Percentiles rank a stretch among this genome's conserved stretches.
Conservation (phyloP, 2,888 invertebrate genomes). For the Mycalesis mineus region DNA sequence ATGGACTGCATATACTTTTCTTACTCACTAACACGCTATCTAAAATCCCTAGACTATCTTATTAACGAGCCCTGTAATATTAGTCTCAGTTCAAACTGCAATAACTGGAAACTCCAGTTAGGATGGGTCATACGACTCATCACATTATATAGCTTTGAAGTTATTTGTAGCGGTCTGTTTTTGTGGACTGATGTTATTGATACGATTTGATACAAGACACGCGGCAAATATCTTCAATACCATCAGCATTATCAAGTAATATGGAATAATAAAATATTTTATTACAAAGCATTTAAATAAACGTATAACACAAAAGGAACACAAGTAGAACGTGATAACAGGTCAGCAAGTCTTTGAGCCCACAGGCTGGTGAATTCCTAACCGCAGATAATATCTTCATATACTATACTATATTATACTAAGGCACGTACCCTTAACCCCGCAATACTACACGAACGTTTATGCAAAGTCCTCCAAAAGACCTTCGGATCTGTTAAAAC, state of each 20-base stretch:
- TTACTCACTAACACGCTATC: not conserved
- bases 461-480: conserved; percentile 6
- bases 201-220: not conserved
- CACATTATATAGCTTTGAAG: not conserved
- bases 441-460: not conserved
- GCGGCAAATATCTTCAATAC: not conserved
- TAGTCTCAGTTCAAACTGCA: conserved; percentile 6
- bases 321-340: not conserved
- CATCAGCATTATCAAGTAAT: not conserved
- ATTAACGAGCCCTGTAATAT: not conserved
- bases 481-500: conserved; percentile 1
- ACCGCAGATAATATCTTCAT: conserved; percentile 1
- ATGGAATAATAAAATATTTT: not conserved
- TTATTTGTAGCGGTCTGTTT: not conserved
- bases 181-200: not conserved
- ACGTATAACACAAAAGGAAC: not conserved
- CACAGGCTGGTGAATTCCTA: conserved; percentile 4
- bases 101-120: not conserved
- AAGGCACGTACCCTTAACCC: conserved; percentile 18
- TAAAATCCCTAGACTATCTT: not conserved
- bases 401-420: conserved; percentile 13
- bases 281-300: not conserved
- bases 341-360: conserved; percentile 11
- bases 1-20: not conserved
- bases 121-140: not conserved